Conservation (phyloP, 2,888 invertebrate species). For the Drosophila basisetae region DNA sequence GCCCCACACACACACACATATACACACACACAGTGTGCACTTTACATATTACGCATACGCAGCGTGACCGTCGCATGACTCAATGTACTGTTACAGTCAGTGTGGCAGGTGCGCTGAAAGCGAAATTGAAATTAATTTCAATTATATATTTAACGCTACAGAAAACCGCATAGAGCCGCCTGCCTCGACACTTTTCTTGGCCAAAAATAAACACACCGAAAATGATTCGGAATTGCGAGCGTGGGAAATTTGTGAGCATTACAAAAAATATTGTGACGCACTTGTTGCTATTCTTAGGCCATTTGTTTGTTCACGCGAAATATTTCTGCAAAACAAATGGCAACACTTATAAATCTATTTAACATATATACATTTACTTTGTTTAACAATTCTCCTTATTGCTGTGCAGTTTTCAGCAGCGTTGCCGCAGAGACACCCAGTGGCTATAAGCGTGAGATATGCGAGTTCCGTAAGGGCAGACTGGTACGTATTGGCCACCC, state of each 20-base stretch:
- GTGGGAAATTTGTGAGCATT: constrained; percentile 69
- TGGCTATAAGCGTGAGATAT: constrained; percentile 79
- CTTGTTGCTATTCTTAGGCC: constrained; percentile 64
- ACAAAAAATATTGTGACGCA: constrained; percentile 61
- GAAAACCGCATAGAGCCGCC: constrained; percentile 18
- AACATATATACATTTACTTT: constrained; percentile 35
- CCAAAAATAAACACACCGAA: constrained; percentile 43
- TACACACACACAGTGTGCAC: constrained; percentile 29
- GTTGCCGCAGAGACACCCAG: constrained; percentile 61
- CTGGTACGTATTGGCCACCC: constrained; percentile 61
- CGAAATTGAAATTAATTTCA: constrained; percentile 52
- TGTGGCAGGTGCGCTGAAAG: constrained; percentile 49
- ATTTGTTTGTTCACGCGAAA: constrained; percentile 31
- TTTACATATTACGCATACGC: constrained; percentile 67
- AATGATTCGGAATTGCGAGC: constrained; percentile 43
- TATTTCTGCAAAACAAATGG: constrained; percentile 54
- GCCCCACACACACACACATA: constrained; percentile 13
- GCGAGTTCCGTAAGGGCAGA: constrained; percentile 76
- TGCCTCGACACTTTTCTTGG: constrained; percentile 38
- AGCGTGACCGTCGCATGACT: constrained; percentile 48
- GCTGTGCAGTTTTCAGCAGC: constrained; percentile 50
- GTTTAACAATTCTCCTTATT: constrained; percentile 22
- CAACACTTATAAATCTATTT: constrained; percentile 61
- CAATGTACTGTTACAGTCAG: constrained; percentile 17
- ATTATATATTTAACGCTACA: constrained; percentile 32